A percentile compares a stretch with the other conserved stretches of the same genome.
Conservation (phyloP, 2,888 invertebrate genomes). For the Hyalella azteca region DNA sequence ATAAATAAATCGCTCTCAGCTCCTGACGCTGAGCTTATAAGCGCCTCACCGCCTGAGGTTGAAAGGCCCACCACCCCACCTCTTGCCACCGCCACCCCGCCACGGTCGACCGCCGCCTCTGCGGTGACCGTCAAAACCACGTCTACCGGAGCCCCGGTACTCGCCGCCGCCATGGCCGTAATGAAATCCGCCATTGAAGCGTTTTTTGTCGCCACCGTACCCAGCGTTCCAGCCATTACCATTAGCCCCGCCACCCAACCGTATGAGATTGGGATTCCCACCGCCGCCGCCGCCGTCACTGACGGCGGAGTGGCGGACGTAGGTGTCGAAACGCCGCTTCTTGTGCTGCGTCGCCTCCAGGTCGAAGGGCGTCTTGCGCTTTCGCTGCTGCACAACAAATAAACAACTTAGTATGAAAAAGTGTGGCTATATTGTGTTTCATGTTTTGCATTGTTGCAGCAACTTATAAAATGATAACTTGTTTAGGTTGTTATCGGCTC, state of each 20-base stretch:
- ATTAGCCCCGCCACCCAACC: background rate
- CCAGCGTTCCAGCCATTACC: background rate
- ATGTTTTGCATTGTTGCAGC: too few species aligned
- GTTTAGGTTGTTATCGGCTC: too few species aligned
- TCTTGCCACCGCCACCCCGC: background rate
- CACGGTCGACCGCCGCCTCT: background rate
- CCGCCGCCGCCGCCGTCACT: background rate
- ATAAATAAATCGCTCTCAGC: too few species aligned
- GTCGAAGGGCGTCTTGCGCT: background rate
- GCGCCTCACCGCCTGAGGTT: conserved; percentile 7
- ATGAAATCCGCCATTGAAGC: background rate
- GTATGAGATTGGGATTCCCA: conserved; percentile 6
- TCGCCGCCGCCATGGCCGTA: background rate
- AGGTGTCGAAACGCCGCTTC: conserved; percentile 28
- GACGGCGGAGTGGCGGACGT: background rate
- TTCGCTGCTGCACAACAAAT: conserved; percentile 5
- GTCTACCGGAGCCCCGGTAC: background rate
- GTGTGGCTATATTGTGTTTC: too few species aligned
- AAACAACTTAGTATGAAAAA: too few species aligned
- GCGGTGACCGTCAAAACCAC: background rate
- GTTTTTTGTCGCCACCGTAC: background rate
- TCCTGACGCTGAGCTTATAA: too few species aligned
- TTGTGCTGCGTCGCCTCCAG: background rate
- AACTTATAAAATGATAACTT: too few species aligned
- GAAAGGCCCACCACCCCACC: background rate